Base-by-base conservation (phyloP, 2,113 vertebrate species). In the Mystacornis crossleyi region DNA sequence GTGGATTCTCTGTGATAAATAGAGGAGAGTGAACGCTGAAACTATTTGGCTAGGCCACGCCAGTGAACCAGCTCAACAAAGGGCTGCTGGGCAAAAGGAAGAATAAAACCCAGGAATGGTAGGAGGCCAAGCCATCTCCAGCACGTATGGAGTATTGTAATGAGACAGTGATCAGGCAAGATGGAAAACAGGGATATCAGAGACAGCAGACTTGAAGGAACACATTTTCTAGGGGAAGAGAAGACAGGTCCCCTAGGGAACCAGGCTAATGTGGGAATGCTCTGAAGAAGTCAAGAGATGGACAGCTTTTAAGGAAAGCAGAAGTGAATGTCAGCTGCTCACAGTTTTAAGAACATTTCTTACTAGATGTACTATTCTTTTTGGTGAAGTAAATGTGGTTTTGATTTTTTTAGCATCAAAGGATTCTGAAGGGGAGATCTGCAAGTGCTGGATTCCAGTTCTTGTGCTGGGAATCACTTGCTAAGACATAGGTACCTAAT, bases 21-120 rank as follows among this genome's bases (percentile, higher is more conserved):
- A 42, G 54, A 9, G 18, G 33, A 28, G 2, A 25, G 5, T 6
- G n/a, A 86, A 31, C 0, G 0, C 14, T 74, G 51, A 31, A 70
- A 50, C 26, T 6, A 19, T 74, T 84, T 26, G 61, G n/a, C 60
- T 84, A n/a, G 53, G 31, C 29, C 26, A 8, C 18, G 34, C 1
- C 4, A 18, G 34, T 33, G 58, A 67, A 54, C 19, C 60, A 58
- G 33, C 14, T 81, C 40, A 77, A n/a, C 33, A 51, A 81, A 74
- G 20, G 17, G 17, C 38, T 89, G 43, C 55, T 60, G 48, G 33
- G 29, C 15, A 75, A 72, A 67, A 72, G 57, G 51, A 60, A 67
- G 31, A 24, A n/a, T 78, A 38, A 58, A 90, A 69, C 1, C 1
- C 20, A 60, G 31, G 20, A 79, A 28, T 4, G 28, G 21, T 12